phyloP scores from a whole-genome alignment of 2,888 invertebrate species.

The Cataglyphis altisquamis region DNA sequence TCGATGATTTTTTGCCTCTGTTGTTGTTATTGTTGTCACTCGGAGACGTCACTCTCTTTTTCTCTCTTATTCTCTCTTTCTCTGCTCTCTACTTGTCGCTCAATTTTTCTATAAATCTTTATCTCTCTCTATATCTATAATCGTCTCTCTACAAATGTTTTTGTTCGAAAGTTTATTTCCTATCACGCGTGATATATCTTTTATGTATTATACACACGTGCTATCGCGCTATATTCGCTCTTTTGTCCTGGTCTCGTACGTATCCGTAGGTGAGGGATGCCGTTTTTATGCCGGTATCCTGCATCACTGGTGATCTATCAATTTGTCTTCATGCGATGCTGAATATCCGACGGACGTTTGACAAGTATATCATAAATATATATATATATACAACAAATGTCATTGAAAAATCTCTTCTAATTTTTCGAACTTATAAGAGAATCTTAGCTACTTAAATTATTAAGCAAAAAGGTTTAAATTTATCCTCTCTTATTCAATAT shows the following conservation, averaged over 20 bases:
- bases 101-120: conserved; percentile 55
- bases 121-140: conserved; percentile 38
- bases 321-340: conserved; percentile 10
- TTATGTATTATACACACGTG: conserved; percentile 55
- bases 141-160: conserved; percentile 77
- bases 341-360: conserved; percentile 44
- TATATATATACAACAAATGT: not conserved
- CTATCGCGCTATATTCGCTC: conserved; percentile 64
- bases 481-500: not conserved
- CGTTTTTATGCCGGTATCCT: conserved; percentile 30
- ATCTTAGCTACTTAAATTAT: not conserved
- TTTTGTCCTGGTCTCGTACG: conserved; percentile 70
- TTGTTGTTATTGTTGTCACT: conserved; percentile 72
- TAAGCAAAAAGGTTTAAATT: not conserved
- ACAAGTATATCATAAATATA: not conserved
- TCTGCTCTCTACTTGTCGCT: conserved; percentile 59
- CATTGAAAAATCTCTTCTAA: not conserved
- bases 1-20: conserved; percentile 66
- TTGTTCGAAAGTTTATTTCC: conserved; percentile 61
- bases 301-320: conserved; percentile 55
- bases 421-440: not conserved
- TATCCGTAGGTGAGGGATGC: conserved; percentile 67
- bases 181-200: conserved; percentile 64
- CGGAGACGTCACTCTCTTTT: conserved; percentile 72
- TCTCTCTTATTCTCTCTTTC: conserved; percentile 59